phyloP scores from a whole-genome alignment of 2,888 invertebrate genomes.

The Choristoneura rosaceana region DNA sequence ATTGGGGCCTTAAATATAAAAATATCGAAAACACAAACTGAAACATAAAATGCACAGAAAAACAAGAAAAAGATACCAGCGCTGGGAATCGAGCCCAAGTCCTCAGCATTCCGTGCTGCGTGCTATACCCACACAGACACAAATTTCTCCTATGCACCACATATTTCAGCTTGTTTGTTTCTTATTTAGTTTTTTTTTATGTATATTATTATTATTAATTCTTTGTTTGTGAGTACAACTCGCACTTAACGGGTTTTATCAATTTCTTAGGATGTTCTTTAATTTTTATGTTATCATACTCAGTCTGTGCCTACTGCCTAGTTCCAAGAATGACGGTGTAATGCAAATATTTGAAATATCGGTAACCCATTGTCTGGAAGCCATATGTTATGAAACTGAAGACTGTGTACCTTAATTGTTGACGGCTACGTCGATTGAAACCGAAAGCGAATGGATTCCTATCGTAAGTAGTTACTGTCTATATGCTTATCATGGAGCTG shows the following conservation, averaged over 20 bases:
- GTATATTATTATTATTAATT: too few species aligned
- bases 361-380: conserved; percentile 26
- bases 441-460: conserved; percentile 11
- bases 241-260: neutral
- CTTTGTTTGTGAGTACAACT: too few species aligned
- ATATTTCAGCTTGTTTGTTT: too few species aligned
- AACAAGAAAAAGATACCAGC: too few species aligned
- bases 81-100: too few species aligned
- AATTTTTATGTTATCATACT: neutral
- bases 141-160: too few species aligned
- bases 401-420: conserved; percentile 32
- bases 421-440: neutral
- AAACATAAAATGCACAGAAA: too few species aligned
- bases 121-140: too few species aligned
- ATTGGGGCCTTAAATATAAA: too few species aligned
- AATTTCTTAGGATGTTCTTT: neutral
- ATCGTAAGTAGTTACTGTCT: neutral
- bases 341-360: conserved; percentile 29
- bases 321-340: conserved; percentile 9
- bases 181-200: too few species aligned
- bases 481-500: neutral
- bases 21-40: too few species aligned
- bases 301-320: neutral
- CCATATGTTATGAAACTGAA: conserved; percentile 32
- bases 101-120: too few species aligned